These are phyloP conservation scores for Agrypnus murinus DNA, from an alignment of 2,888 invertebrate genomes.

Conservation along the genomic window DNA sequence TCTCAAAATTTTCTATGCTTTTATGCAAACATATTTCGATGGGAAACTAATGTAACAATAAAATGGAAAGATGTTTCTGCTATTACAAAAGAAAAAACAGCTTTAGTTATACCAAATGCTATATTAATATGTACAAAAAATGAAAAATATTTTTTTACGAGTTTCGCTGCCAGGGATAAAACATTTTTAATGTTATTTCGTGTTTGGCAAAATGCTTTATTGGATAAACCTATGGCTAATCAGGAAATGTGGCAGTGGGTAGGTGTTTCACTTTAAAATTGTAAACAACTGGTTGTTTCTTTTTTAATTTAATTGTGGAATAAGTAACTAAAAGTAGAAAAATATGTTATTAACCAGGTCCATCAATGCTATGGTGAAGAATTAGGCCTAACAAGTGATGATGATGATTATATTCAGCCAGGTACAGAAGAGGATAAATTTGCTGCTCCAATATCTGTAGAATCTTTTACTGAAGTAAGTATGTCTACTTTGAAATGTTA, in stretches of 20 bases:
- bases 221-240: slow-evolving; percentile 89
- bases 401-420: slow-evolving; percentile 88
- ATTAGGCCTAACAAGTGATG: slow-evolving; percentile 93
- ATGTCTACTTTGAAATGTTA: too few relatives aligned
- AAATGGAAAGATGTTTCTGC: slow-evolving; percentile 93
- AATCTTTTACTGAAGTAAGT: slow-evolving; percentile 67
- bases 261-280: slow-evolving; percentile 41
- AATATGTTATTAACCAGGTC: too few relatives aligned
- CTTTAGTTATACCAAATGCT: slow-evolving; percentile 96
- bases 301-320: too few relatives aligned
- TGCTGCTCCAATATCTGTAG: slow-evolving; percentile 72
- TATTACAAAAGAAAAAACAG: slow-evolving; percentile 96
- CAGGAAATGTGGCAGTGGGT: slow-evolving; percentile 94
- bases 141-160: slow-evolving; percentile 95
- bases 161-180: slow-evolving; percentile 95
- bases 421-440: slow-evolving; percentile 74
- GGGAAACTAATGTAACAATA: slow-evolving; percentile 92
- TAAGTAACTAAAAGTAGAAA: too few relatives aligned
- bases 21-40: slow-evolving; percentile 97
- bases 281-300: too few relatives aligned
- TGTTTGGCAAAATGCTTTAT: slow-evolving; percentile 96
- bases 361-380: slow-evolving; percentile 96
- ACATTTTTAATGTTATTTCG: slow-evolving; percentile 96
- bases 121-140: slow-evolving; percentile 87
- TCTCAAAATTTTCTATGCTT: slow-evolving; percentile 97